Evolutionary conservation across 2,113 vertebrate species (phyloP).

Genomic region (Synodontis membranacea): DNA sequence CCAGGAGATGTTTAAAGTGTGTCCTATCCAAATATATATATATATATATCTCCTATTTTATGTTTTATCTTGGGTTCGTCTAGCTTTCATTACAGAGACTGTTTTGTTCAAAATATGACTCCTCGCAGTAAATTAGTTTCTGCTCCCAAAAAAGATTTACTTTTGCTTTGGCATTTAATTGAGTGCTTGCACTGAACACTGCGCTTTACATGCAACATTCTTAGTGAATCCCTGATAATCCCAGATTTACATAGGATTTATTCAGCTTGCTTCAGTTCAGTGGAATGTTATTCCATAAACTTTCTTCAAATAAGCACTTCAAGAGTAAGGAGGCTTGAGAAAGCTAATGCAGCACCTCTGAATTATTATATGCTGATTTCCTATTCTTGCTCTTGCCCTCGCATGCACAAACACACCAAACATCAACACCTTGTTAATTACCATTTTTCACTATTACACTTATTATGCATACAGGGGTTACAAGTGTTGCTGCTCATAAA

Average conservation of each 20-base stretch:
- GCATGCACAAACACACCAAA: not conserved
- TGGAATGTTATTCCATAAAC: conserved; percentile 48
- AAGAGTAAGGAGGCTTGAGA: not conserved
- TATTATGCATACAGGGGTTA: conserved; percentile 16
- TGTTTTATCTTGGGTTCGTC: conserved; percentile 36
- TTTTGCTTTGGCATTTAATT: conserved; percentile 63
- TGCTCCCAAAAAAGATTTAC: conserved; percentile 43
- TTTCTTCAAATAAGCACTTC: conserved; percentile 54
- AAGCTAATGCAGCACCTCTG: not conserved
- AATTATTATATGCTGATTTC: not conserved
- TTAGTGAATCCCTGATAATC: conserved; percentile 59
- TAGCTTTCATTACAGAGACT: conserved; percentile 39
- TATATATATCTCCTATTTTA: conserved; percentile 42
- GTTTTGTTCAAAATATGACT: conserved; percentile 44
- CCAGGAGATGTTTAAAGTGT: conserved; percentile 50
- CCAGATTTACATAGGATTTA: conserved; percentile 61
- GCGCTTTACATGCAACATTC: conserved; percentile 14
- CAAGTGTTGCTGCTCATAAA: conserved; percentile 14
- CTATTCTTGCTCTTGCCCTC: not conserved
- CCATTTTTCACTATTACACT: conserved; percentile 20
- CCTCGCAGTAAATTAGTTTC: conserved; percentile 58
- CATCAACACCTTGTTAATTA: conserved; percentile 6
- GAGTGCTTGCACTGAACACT: conserved; percentile 52
- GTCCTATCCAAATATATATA: conserved; percentile 60
- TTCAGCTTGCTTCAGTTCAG: conserved; percentile 56